A percentile compares a stretch with the other conserved stretches of the same genome.
These are phyloP conservation scores for Pholis gunnellus DNA, from an alignment of 2,113 vertebrate species.

Conservation along the genomic window DNA sequence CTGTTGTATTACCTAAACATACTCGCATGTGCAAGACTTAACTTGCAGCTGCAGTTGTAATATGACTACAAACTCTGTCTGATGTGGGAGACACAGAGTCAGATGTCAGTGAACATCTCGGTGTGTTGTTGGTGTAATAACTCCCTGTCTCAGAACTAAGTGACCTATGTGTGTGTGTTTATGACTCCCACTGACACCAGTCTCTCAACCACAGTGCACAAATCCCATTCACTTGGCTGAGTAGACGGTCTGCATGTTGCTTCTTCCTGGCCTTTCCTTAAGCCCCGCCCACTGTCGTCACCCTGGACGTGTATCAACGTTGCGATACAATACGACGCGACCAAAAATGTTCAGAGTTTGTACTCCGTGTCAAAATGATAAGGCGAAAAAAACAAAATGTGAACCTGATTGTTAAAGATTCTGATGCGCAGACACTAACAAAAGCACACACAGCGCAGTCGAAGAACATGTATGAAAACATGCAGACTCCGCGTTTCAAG, in stretches of 20 bases:
- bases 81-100: neutral
- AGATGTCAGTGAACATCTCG: neutral
- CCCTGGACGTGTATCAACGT: conserved; percentile 6
- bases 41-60: neutral
- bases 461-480: neutral
- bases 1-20: neutral
- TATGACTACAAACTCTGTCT: neutral
- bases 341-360: conserved; percentile 1
- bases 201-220: conserved; percentile 24
- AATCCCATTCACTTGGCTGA: conserved; percentile 2
- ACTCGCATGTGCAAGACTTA: neutral
- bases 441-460: neutral
- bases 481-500: neutral
- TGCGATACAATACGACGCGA: conserved; percentile 40
- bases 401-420: neutral
- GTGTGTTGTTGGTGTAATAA: conserved; percentile 28
- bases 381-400: neutral
- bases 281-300: conserved; percentile 21
- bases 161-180: conserved; percentile 32
- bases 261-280: neutral
- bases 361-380: neutral
- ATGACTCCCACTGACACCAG: conserved; percentile 10
- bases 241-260: neutral
- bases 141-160: conserved; percentile 22
- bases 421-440: neutral